These are phyloP conservation scores for Musca vetustissima DNA, from an alignment of 1,140 invertebrate genomes.

Conservation along the genomic window DNA sequence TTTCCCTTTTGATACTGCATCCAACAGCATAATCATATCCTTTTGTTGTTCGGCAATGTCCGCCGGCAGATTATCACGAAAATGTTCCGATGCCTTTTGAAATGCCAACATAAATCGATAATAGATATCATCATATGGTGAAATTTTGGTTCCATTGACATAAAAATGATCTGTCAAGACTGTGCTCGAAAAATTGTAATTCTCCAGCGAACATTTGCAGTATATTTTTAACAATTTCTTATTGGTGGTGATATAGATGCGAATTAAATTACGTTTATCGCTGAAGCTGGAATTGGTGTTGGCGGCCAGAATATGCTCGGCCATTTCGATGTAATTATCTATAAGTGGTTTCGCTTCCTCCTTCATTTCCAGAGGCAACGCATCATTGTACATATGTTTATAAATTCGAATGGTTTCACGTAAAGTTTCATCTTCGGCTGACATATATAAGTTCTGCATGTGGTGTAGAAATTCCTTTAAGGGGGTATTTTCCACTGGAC, in stretches of 20 bases:
- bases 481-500: neutral
- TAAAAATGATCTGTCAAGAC: too few species aligned
- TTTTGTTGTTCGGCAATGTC: conserved; percentile 22
- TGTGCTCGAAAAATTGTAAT: too few species aligned
- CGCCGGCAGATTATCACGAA: conserved; percentile 20
- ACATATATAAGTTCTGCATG: conserved; percentile 16
- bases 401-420: conserved; percentile 17
- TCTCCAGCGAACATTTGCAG: conserved; percentile 6
- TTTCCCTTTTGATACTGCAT: conserved; percentile 28
- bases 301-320: neutral
- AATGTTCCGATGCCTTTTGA: neutral
- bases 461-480: conserved; percentile 14
- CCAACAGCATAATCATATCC: conserved; percentile 25
- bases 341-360: conserved; percentile 3
- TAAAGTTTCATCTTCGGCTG: conserved; percentile 20
- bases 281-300: conserved; percentile 1
- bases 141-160: too few species aligned
- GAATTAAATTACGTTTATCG: conserved; percentile 22
- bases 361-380: neutral
- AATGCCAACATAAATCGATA: conserved; percentile 24
- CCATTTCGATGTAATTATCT: conserved; percentile 13
- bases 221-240: conserved; percentile 25
- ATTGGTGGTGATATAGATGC: conserved; percentile 21
- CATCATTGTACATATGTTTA: conserved; percentile 9
- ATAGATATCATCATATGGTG: conserved; percentile 29